Conservation (phyloP, 2,113 vertebrate genomes). For the Mystacornis crossleyi region DNA sequence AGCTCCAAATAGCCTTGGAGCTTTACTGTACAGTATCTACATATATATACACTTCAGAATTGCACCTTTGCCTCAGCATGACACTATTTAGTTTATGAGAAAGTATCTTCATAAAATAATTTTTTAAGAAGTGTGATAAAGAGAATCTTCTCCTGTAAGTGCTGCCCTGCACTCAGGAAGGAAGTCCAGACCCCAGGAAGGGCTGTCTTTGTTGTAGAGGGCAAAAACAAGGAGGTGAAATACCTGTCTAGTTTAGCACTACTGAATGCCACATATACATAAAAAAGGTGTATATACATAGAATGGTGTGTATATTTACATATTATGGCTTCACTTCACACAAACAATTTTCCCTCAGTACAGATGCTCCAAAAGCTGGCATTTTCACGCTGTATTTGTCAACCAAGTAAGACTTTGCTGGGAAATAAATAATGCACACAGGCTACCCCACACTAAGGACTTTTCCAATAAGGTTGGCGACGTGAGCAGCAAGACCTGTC, state of each 20-base stretch:
- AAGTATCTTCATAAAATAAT: not conserved
- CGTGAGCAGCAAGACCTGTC: not conserved
- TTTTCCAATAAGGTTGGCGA: not conserved
- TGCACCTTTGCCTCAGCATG: not conserved
- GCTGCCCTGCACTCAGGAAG: not conserved
- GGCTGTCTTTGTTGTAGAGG: not conserved
- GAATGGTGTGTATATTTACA: not conserved
- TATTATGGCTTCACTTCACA: not conserved
- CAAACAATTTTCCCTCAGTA: not conserved
- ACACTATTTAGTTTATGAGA: conserved; percentile 11
- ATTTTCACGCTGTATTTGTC: not conserved
- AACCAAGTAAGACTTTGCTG: not conserved
- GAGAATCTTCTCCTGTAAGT: not conserved
- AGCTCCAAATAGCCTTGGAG: not conserved
- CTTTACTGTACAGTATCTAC: not conserved
- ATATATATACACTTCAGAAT: not conserved
- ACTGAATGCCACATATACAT: not conserved
- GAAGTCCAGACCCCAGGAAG: not conserved
- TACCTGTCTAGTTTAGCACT: not conserved
- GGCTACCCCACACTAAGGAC: not conserved
- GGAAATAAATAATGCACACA: not conserved
- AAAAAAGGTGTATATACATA: too few relatives aligned
- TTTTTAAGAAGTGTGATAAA: not conserved
- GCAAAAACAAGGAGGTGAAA: not conserved
- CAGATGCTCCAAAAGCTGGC: not conserved